Percentiles rank a stretch among this genome's conserved stretches.
Conservation (phyloP, 1,140 invertebrate genomes). For the Euschistus heros region DNA sequence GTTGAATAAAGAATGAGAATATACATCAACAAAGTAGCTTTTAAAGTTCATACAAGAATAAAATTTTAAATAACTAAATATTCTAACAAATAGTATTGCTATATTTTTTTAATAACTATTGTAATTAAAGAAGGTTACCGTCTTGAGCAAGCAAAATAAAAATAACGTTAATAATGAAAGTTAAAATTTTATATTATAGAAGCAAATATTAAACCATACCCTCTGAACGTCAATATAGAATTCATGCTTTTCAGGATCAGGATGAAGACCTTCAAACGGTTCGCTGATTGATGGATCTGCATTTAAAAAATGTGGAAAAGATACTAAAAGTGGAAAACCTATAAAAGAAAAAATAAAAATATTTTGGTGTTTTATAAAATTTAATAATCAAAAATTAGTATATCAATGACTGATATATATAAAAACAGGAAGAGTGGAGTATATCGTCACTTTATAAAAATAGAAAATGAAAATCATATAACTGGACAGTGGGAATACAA, state of each 20-base stretch:
- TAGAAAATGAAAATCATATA: too few species aligned
- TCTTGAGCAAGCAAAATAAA: neutral
- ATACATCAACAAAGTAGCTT: too few species aligned
- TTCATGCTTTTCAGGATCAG: conserved; percentile 61
- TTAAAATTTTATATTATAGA: neutral
- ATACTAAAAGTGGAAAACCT: conserved; percentile 30
- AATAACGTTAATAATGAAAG: neutral
- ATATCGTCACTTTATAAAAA: too few species aligned
- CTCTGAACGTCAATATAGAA: conserved; percentile 75
- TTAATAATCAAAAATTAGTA: too few species aligned
- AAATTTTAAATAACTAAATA: neutral
- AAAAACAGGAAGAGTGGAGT: too few species aligned
- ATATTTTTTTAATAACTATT: neutral
- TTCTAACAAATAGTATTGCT: neutral
- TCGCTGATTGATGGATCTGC: conserved; percentile 55
- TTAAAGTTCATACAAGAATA: neutral
- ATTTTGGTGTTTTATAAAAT: too few species aligned
- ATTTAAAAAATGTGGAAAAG: conserved; percentile 30
- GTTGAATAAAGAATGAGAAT: too few species aligned
- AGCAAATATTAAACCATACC: conserved; percentile 39
- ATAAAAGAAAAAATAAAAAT: conserved; percentile 9
- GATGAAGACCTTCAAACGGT: conserved; percentile 66
- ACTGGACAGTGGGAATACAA: too few species aligned
- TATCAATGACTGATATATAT: too few species aligned
- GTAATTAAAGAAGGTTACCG: neutral